Conservation (phyloP, 1,140 invertebrate genomes). For the Protaetia brevitarsis region DNA sequence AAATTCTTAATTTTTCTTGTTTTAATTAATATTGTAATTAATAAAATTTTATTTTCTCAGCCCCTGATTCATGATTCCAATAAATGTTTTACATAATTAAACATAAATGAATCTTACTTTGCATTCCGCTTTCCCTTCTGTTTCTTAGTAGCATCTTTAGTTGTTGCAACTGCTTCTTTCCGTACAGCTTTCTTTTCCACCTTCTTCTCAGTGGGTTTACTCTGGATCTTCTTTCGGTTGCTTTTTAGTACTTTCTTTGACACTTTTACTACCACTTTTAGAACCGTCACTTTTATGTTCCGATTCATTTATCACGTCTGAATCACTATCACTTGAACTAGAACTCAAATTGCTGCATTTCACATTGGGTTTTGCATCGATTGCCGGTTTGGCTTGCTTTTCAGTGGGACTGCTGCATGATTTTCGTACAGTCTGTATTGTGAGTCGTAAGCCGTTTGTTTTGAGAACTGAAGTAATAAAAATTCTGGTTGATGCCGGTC, state of each 20-base stretch:
- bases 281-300: slow-evolving; percentile 31
- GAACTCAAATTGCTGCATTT: slow-evolving; percentile 26
- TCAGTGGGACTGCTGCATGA: slow-evolving; percentile 35
- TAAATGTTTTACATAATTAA: background rate
- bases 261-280: slow-evolving; percentile 26
- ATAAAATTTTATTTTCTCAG: too few species aligned
- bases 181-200: slow-evolving; percentile 22
- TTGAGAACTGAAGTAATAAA: slow-evolving; percentile 45
- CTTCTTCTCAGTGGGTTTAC: slow-evolving; percentile 22
- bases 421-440: slow-evolving; percentile 44
- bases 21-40: too few species aligned
- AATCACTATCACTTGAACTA: slow-evolving; percentile 37
- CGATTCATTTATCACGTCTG: slow-evolving; percentile 39
- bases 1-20: too few species aligned
- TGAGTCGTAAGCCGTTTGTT: slow-evolving; percentile 43
- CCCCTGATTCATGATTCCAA: too few species aligned
- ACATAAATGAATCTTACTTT: background rate
- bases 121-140: slow-evolving; percentile 25
- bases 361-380: background rate
- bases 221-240: slow-evolving; percentile 18
- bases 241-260: slow-evolving; percentile 18
- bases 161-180: background rate
- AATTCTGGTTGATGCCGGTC: slow-evolving; percentile 44
- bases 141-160: background rate
- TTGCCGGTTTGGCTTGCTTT: slow-evolving; percentile 15